Base-by-base conservation (phyloP, 2,113 vertebrate species). In the Clarias batrachus region DNA sequence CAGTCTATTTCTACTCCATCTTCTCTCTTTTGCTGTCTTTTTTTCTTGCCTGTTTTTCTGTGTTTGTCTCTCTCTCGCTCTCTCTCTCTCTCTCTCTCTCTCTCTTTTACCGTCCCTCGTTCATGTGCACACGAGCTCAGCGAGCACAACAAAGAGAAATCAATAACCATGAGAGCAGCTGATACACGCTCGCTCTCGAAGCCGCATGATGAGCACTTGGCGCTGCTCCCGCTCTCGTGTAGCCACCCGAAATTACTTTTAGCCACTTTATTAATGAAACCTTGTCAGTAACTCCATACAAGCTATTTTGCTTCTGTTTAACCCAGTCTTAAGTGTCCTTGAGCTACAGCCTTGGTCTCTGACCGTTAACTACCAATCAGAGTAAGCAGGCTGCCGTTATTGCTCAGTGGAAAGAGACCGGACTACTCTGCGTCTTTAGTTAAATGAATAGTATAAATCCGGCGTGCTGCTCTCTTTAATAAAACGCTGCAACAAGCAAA, bases 71-170 rank as follows among this genome's bases (percentile, higher is more conserved):
- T 17, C 11, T 27, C 25, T 66, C n/a, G 0, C 2, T 19, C 81
- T 65, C 11, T 27, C 25, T 66, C n/a, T 3, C 2, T 19, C 81
- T 59, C 8, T 2, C n/a, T 17, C 11, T 27, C 25, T 66, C n/a
- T 3, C 2, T 19, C 81, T 65, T 52, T 27, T 48, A 48, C 7
- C 7, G 25, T n/a, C 17, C 84, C 33, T 73, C 68, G 8, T 80
- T 7, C 62, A 10, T 4, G 1, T 14, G 0, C 52, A 2, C 33
- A 52, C 27, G 23, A 66, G 82, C 73, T 57, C 70, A 77, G 60
- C 81, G 88, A 63, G 70, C 63, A 87, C 80, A 90, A 56, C 83
- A 48, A 57, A 77, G 37, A 54, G 79, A 82, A 85, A 87, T 89
- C 83, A 85, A 87, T 89, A 83, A 88, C 66, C 83, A 87, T 83